Percentiles rank a stretch among this genome's conserved stretches.
These are phyloP conservation scores for Phoxinus dragarum DNA, from an alignment of 2,797 vertebrate species.

Conservation along the genomic window DNA sequence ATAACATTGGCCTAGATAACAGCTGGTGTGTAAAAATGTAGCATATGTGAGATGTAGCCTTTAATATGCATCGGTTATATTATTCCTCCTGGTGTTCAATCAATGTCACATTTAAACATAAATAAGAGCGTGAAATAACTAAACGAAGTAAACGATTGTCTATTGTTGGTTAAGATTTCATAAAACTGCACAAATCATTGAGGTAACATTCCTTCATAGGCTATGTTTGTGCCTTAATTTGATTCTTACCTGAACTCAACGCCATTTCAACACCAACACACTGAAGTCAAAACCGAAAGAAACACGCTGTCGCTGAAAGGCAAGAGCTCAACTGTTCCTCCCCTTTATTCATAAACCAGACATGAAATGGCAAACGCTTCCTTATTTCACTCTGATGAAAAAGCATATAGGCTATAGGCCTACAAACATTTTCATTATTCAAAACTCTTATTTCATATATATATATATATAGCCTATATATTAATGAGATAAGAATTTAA, in stretches of 20 bases:
- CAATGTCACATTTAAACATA: background rate
- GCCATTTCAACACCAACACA: background rate
- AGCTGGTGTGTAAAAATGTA: background rate
- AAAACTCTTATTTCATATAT: background rate
- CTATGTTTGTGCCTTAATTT: background rate
- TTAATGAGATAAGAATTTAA: no score
- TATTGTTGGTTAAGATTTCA: background rate
- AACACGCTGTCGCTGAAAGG: no score
- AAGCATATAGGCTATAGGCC: background rate
- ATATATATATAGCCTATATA: no score
- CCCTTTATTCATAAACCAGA: no score
- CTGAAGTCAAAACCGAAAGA: background rate
- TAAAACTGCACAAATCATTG: background rate
- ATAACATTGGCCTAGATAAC: background rate
- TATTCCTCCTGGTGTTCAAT: background rate
- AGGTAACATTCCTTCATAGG: no score
- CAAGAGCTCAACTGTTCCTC: no score
- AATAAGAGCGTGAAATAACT: background rate
- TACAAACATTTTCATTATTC: background rate
- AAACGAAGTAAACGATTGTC: background rate
- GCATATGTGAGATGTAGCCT: background rate
- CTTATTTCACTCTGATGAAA: background rate
- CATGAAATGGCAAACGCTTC: background rate
- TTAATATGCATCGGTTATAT: no score
- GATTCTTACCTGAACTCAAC: background rate